Evolutionary conservation across 2,113 vertebrate species (phyloP), one percentile per base, ranked within the genome.

Genomic region (Pterocles orientalis): DNA sequence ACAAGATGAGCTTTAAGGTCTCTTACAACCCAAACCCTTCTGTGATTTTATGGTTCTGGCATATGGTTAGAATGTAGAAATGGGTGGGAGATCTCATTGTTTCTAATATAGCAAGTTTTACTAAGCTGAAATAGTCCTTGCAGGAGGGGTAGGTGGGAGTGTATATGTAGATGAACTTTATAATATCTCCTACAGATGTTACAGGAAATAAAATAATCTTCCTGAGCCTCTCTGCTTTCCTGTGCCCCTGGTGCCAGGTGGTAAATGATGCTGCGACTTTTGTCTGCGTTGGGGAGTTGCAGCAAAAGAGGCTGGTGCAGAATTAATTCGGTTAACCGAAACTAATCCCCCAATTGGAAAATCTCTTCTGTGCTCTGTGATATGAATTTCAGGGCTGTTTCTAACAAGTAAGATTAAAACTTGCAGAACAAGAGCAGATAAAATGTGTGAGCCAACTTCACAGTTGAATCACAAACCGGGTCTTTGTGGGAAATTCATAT

Each of bases 361-460:
- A 69, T 26, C 20, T 41, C 24, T 14, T 56, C 39, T 19, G 3
- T 43, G 14, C 57, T 72, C 24, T 31, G 31, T 45, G 69, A 11
- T 48, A 12, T 0, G 7, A 56, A 47, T 31, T 68, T 72, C 25
- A 45, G 48, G 6, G 12, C 56, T 88, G 36, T 70, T 93, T 73
- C 50, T 69, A 69, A 47, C 25, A 31, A 10, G 7, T 34, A 20
- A 28, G 10, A 45, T 57, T 53, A 34, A 81, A 81, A 77, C 16
- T 48, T 39, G 11, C 11, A 66, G 18, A 43, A 18, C 14, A 21
- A 7, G 18, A 21, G 5, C 19, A 20, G 33, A 9, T 34, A 56
- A 84, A 84, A 57, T 8, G 20, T 0, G 0, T 1, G 5, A 94
- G 16, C 10, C 21, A 65, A 5, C 0, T 0, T 84, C 15, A 33